Conservation (phyloP, 2,888 invertebrate species). For the Clostera curtula region DNA sequence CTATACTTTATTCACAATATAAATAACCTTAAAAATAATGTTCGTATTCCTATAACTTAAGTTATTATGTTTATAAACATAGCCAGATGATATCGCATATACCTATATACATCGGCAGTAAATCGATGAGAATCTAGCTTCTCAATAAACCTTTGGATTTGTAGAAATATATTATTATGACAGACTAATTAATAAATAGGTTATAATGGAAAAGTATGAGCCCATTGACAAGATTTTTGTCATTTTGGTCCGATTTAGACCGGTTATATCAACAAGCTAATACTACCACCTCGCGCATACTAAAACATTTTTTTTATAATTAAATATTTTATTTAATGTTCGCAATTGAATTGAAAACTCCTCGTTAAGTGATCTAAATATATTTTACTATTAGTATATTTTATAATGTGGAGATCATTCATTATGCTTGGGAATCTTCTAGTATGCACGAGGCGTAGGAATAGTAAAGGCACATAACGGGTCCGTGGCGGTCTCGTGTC, state of each 20-base stretch:
- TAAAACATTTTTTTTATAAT: not conserved
- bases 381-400: not conserved
- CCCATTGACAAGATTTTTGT: constrained; percentile 26
- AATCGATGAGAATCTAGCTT: too few species aligned
- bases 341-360: constrained; percentile 5
- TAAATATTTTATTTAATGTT: constrained; percentile 1
- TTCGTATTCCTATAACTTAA: too few species aligned
- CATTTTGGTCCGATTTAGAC: constrained; percentile 21
- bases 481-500: constrained; percentile 5
- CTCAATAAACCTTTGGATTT: constrained; percentile 21
- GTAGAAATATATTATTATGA: constrained; percentile 14
- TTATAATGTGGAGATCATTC: constrained; percentile 1
- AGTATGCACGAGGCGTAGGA: constrained; percentile 22
- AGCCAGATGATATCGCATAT: too few species aligned
- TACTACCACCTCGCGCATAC: constrained; percentile 26
- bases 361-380: not conserved
- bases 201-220: constrained; percentile 22
- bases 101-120: too few species aligned
- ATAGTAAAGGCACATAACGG: constrained; percentile 17
- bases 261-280: constrained; percentile 35
- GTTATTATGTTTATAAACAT: too few species aligned
- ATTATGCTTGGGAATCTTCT: constrained; percentile 2
- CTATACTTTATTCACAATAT: too few species aligned
- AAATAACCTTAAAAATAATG: too few species aligned
- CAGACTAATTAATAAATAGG: constrained; percentile 8